Evolutionary conservation across 2,797 vertebrate species (phyloP).

Genomic region (Arrhamphus sclerolepis): DNA sequence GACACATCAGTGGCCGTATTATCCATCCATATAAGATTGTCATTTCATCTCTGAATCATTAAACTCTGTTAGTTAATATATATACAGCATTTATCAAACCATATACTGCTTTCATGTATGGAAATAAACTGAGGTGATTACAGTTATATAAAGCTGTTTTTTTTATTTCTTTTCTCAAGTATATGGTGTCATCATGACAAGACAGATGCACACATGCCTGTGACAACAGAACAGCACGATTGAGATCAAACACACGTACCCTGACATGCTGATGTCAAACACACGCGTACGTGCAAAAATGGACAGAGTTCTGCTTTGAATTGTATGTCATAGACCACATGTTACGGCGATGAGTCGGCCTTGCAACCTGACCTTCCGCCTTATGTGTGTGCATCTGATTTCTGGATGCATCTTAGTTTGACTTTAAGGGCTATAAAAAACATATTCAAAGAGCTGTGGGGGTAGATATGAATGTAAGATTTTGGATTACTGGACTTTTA

Average conservation of each 20-base stretch:
- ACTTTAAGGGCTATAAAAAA: background rate
- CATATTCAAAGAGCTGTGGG: too few relatives aligned
- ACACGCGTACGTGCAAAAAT: constrained; percentile 11
- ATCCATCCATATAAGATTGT: too few relatives aligned
- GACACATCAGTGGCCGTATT: too few relatives aligned
- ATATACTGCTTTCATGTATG: too few relatives aligned
- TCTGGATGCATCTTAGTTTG: background rate
- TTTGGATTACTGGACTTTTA: background rate
- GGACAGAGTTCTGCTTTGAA: constrained; percentile 53
- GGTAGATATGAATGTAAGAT: background rate
- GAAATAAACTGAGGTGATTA: too few relatives aligned
- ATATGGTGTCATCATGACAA: background rate
- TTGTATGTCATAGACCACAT: constrained; percentile 81
- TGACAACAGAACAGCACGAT: constrained; percentile 12
- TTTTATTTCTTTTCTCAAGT: background rate
- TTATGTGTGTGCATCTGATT: constrained; percentile 15
- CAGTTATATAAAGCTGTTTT: too few relatives aligned
- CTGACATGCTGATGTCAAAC: constrained; percentile 30
- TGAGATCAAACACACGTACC: constrained; percentile 29
- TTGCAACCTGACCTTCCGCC: constrained; percentile 63
- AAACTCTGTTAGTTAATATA: too few relatives aligned
- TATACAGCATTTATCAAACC: too few relatives aligned
- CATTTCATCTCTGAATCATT: too few relatives aligned
- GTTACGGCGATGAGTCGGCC: constrained; percentile 66
- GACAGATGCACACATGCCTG: background rate